Evolutionary conservation across 2,113 vertebrate genomes (phyloP).

Genomic region (Anguilla rostrata): DNA sequence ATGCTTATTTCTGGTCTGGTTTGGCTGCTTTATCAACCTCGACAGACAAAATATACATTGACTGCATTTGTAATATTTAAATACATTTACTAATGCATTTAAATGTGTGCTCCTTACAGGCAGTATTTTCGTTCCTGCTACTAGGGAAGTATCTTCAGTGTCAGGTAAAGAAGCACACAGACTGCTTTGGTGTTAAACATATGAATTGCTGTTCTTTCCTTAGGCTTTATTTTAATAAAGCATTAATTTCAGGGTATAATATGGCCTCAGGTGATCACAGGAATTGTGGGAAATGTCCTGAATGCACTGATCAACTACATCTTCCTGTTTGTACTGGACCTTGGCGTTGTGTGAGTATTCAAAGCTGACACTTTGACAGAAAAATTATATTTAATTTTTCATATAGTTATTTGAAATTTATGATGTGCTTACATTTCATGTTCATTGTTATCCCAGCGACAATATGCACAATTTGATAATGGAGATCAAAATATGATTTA

Average conservation of each 20-base stretch:
- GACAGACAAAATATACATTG: neutral
- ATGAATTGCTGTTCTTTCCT: neutral
- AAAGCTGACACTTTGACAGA: neutral
- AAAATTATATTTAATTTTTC: neutral
- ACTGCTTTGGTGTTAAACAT: neutral
- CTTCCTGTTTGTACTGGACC: slow-evolving; percentile 75
- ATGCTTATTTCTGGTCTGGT: neutral
- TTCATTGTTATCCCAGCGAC: no score
- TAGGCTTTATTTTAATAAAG: neutral
- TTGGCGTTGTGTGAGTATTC: slow-evolving; percentile 83
- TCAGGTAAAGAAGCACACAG: slow-evolving; percentile 70
- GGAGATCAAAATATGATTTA: no score
- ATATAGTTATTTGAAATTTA: neutral
- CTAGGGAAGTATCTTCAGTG: slow-evolving; percentile 84
- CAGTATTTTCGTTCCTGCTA: slow-evolving; percentile 79
- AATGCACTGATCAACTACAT: slow-evolving; percentile 79
- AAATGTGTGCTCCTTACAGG: slow-evolving; percentile 62
- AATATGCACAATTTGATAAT: no score
- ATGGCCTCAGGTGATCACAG: slow-evolving; percentile 78
- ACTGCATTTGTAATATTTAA: neutral
- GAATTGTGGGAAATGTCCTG: slow-evolving; percentile 76
- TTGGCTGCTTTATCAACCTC: neutral
- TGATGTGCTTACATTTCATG: no score
- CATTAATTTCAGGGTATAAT: slow-evolving; percentile 76
- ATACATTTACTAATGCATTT: neutral